Base-by-base conservation (phyloP, 2,888 invertebrate species). In the Poecilus cupreus region DNA sequence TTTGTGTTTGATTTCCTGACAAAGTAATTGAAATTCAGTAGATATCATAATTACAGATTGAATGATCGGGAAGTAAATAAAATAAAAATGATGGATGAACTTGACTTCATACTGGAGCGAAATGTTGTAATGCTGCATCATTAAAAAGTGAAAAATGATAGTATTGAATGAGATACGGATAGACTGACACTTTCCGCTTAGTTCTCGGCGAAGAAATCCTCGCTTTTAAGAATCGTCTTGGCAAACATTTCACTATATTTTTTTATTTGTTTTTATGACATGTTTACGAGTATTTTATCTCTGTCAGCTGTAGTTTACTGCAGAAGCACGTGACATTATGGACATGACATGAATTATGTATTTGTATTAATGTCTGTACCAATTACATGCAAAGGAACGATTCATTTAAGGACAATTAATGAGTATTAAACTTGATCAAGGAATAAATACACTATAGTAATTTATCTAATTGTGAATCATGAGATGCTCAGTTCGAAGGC, bases 261-360 rank as follows among this genome's bases (percentile, higher is more conserved):
- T 16, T 51, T 51, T 51, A 51, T 51, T 51, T 51, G 51, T 51
- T 51, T 54, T 32, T 32, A 60, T 60, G 26, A 60, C 32, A 26
- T 60, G 32, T 60, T 60, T 32, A 60, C 60, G 60, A 60, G 60
- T 60, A 60, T 60, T 60, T 60, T 60, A 60, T 60, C 60, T 32
- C 24, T 60, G 60, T 60, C 60, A 60, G 60, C 60, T 60, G 60
- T 54, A 54, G 60, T 60, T 60, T 60, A 60, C 13, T 60, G 60
- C 32, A 32, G n/a, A 13, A 60, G 60, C 60, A 32, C 60, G 60
- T 60, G 60, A 26, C 60, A 60, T 11, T 60, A 26, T 60, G 60
- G 32, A 60, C 24, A 13, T 13, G 8, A 60, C 26, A 60, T 60
- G 32, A 60, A 60, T 60, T 60, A 60, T 60, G 32, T 60, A 16